These are phyloP conservation scores for Rhabdomys dilectus DNA, from an alignment of 2,113 vertebrate genomes.

Conservation along the genomic window DNA sequence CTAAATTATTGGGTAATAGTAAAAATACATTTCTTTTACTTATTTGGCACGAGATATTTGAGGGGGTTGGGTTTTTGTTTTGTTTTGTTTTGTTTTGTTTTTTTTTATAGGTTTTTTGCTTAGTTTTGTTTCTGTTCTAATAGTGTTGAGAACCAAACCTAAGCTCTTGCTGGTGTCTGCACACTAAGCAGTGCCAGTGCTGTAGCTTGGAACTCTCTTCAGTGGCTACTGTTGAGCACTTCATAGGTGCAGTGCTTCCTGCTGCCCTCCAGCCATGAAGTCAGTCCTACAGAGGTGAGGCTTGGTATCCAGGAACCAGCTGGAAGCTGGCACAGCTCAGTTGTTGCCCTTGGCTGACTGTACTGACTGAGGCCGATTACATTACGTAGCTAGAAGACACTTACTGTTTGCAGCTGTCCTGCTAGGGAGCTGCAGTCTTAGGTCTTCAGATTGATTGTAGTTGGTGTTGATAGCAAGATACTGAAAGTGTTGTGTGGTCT, in stretches of 20 bases:
- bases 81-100: not conserved
- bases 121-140: not conserved
- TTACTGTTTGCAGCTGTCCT: not conserved
- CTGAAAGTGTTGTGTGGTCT: conserved; percentile 35
- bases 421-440: not conserved
- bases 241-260: not conserved
- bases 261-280: not conserved
- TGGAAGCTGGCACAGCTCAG: not conserved
- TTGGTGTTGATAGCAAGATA: conserved; percentile 3
- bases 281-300: not conserved
- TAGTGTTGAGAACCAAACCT: not conserved
- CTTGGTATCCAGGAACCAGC: conserved; percentile 22
- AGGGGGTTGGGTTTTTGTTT: not conserved
- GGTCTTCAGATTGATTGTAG: conserved; percentile 36
- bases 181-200: not conserved
- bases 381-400: conserved; percentile 41
- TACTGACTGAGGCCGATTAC: conserved; percentile 6
- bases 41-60: not conserved
- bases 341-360: conserved; percentile 31
- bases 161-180: not conserved
- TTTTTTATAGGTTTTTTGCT: not conserved
- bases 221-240: not conserved
- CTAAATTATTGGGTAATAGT: conserved; percentile 15
- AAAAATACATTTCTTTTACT: conserved; percentile 41
- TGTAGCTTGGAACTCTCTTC: conserved; percentile 16